Base-by-base conservation (phyloP, 92 coral and sea anemone species). In the Hydrozoanthus gracilis region DNA sequence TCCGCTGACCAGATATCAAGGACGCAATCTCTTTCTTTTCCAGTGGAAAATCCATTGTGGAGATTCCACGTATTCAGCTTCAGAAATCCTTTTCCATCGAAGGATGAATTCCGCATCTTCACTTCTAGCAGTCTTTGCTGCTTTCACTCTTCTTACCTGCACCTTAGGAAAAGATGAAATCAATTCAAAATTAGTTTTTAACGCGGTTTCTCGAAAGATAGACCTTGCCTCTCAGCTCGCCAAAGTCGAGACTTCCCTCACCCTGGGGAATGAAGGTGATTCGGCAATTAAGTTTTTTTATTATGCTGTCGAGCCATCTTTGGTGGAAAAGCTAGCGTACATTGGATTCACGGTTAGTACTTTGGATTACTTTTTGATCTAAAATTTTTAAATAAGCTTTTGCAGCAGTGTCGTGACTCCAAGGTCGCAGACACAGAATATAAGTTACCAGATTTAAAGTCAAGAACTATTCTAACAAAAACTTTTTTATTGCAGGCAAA, bases 161-260 rank as follows among this genome's bases (percentile, higher is more conserved):
- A 89, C 87, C 90, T 56, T 86, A 14, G 96, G 88, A 84, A 87
- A 92, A 74, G 93, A 92, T 89, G 92, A 91, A 82, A 84, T 95
- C 64, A 88, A 97, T 79, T 78, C 93, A 58, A 90, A 93, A 86
- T 86, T 97, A 61, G 76, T 88, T 54, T 89, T 90, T 78, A 91
- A 88, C 82, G 94, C 92, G 90, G 98, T 92, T 88, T 92, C 96
- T 89, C 95, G 99, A 46, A 93, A 95, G 91, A 97, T 97, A 89
- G 99, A 97, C 86, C 94, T 97, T 77, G 78, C 98, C 39, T 89
- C 95, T 9, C 99, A 97, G 83, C 85, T 95, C 12, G 93, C 93
- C 9, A 97, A 95, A 92, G 85, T 91, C 89, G 92, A 94, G 76
- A 90, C 96, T 35, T 84, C 95, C 56, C 61, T 97, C 27, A 91